Evolutionary conservation across 2,888 invertebrate species (phyloP), one percentile per base, ranked within the genome.

Genomic region (Harmothoe impar): DNA sequence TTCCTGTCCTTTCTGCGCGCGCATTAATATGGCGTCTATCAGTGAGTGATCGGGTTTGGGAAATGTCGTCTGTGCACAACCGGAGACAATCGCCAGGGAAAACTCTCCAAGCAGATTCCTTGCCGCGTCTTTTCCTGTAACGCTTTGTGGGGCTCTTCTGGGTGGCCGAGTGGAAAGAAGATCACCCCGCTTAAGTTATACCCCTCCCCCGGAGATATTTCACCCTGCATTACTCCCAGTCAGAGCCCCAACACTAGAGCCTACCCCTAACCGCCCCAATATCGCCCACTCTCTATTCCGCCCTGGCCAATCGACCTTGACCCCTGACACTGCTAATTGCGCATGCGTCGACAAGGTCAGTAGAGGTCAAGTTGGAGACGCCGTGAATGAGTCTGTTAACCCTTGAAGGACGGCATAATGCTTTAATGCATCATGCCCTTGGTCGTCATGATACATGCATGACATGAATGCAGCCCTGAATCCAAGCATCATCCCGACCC

Each of bases 1-100:
- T 54, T 86, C 86, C 86, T 86, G 86, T 86, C 86, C 86, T 86
- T 86, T 52, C 56, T 54, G 86, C 86, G 86, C 86, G 52, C 86
- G 56, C 86, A 86, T 86, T 56, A 86, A 86, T 86, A 54, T 56
- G 86, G 54, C 54, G 31, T 52, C 86, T 86, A 86, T 86, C 86
- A 86, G 86, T 86, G 86, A 52, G 29, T 56, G 54, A 86, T 86
- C 86, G 56, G 20, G 0, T 29, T 43, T 25, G 52, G 56, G 25
- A 86, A 86, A 25, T 86, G 86, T 54, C 86, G 54, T 86, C 86
- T 86, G 86, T 3, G 29, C 15, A 35, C 7, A 1, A 0, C 3
- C 31, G 54, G 33, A n/a, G n/a, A n/a, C 35, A 84, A 43, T 43
- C 43, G 31, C 10, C 17, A 3, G 84, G 84, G 54, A 54, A 56